Base-by-base conservation (phyloP, 92 coral and sea anemone species). In the Anthopleura xanthogrammica region DNA sequence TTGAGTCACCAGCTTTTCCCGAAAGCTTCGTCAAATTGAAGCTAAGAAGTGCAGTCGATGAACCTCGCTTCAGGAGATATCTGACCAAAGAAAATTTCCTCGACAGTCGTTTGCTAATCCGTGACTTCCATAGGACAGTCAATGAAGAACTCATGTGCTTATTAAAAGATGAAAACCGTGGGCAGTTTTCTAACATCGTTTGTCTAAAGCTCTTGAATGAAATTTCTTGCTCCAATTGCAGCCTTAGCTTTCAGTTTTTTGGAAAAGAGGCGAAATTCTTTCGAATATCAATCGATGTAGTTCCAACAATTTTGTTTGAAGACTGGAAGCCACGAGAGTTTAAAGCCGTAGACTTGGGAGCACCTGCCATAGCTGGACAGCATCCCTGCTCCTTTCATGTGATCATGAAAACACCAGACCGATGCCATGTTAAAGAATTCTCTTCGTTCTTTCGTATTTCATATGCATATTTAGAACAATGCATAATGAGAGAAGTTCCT, bases 351-450 rank as follows among this genome's bases (percentile, higher is more conserved):
- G 81, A 78, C 40, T 36, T 39, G 80, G 66, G 41, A 79, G 29
- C 19, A 29, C 72, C 52, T 79, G 73, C 48, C 9, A 58, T 17
- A 41, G 52, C 10, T 7, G 73, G 82, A 12, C 41, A 60, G 11
- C 52, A 57, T 16, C 41, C 48, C 23, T 72, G 14, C 5, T 20
- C 20, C 22, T 83, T 83, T 75, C 4, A 52, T 55, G 86, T 83
- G 52, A 83, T 83, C 42, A 75, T 75, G 2, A 83, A 74, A 75
- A 83, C 86, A 6, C 86, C 86, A 50, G 86, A 83, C 75, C 24
- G 86, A 73, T 83, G 76, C 80, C 86, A 83, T 20, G 86, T 83
- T 83, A 52, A 83, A 74, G 86, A 83, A 2, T 83, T 83, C 80
- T 55, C 80, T 74, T 17, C 56, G 56, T 83, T n/a, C 80, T 83